Percentiles rank a stretch among this genome's conserved stretches.
Conservation (phyloP, 2,888 invertebrate species). For the Poecilus cupreus region DNA sequence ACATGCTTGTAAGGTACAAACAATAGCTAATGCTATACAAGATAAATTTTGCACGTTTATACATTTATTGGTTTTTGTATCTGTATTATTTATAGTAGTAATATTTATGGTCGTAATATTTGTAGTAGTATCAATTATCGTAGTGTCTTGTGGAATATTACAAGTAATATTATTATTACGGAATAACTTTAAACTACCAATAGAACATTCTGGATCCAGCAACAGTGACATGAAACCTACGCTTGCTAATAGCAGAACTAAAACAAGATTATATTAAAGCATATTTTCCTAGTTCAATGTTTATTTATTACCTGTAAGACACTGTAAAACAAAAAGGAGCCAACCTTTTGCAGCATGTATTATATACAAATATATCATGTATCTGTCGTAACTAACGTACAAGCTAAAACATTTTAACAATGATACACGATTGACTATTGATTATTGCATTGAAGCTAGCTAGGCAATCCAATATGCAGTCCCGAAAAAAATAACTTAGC, state of each 20-base stretch:
- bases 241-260: constrained; percentile 30
- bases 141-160: not conserved
- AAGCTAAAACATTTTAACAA: constrained; percentile 61
- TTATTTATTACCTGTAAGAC: constrained; percentile 63
- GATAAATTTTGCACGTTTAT: constrained; percentile 6
- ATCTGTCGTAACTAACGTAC: constrained; percentile 65
- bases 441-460: no score
- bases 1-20: constrained; percentile 46
- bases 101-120: not conserved
- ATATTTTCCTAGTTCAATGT: not conserved
- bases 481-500: no score
- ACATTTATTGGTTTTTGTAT: not conserved
- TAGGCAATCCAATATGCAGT: no score
- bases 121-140: no score
- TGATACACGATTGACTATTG: no score
- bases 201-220: not conserved
- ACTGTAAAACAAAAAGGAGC: constrained; percentile 65
- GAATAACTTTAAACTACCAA: constrained; percentile 8
- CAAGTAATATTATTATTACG: not conserved
- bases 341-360: constrained; percentile 65
- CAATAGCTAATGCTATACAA: constrained; percentile 40
- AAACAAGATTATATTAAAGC: not conserved
- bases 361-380: constrained; percentile 66
- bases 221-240: constrained; percentile 11
- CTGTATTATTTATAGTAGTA: not conserved